Evolutionary conservation across 92 coral and sea anemone genomes (phyloP), one percentile per base, ranked within the genome.

Genomic region (Siderastrea radians): DNA sequence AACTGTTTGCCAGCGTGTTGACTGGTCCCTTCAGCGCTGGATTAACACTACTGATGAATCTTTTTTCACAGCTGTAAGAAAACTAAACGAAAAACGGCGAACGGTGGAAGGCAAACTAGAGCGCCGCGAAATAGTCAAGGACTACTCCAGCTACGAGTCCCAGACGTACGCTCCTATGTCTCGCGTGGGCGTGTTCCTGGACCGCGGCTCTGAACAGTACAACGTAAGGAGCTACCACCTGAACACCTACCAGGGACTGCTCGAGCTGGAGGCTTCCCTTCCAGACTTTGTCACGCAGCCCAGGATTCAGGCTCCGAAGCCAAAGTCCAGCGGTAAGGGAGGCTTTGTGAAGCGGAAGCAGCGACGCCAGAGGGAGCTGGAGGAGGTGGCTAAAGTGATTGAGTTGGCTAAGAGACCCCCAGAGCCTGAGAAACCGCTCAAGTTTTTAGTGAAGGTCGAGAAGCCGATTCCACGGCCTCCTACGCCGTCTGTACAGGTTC

Each of bases 111-210:
- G 99, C n/a, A 98, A 96, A 49, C 98, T 94, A 49, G 99, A 98
- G 72, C 95, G 98, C 4, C 90, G 99, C 55, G 94, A 98, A 89
- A 91, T 98, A 51, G 98, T 98, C 68, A 87, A 95, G 61, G 99
- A 98, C 79, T 98, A 98, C 58, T 81, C 96, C 14, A 68, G 83
- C 67, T 92, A 91, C 70, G 81, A 88, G 81, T 98, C 98, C 6
- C 98, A 95, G 86, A 94, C 99, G 16, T 98, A 96, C 64, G 99
- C 99, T n/a, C 99, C 99, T 6, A 98, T 98, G 96, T 98, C 99
- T 1, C 96, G 99, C 5, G 91, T 96, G 45, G 99, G 99, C 4
- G 98, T 98, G 59, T 98, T 98, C 86, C 93, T 96, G 12, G 99
- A 98, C 64, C 98, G 99, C 8, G 99, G 99, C 48, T 98, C 99